Conservation (phyloP, 2,113 vertebrate genomes). For the Odontophorus gujanensis region DNA sequence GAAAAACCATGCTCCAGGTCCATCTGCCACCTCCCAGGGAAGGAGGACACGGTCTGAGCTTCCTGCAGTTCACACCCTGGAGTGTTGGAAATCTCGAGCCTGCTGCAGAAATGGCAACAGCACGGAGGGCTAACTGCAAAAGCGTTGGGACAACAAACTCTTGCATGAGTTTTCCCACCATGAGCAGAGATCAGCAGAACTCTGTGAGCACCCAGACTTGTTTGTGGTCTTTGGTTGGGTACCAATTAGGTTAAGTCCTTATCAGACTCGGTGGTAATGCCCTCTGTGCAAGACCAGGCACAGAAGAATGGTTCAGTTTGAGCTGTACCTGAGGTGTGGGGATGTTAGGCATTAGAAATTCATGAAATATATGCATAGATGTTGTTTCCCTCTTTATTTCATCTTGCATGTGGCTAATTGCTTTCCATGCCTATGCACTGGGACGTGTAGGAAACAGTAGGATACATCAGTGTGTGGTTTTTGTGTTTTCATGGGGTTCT, state of each 20-base stretch:
- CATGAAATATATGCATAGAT: neutral
- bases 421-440: neutral
- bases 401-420: neutral
- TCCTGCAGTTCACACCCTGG: neutral
- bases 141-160: neutral
- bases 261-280: neutral
- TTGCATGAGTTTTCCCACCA: neutral
- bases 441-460: neutral
- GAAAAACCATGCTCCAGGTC: neutral
- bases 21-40: too few relatives aligned
- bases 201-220: fast-evolving
- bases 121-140: neutral
- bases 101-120: fast-evolving
- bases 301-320: neutral
- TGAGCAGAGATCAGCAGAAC: neutral
- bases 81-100: neutral
- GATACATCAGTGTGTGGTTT: neutral
- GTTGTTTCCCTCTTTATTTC: neutral
- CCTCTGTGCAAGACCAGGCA: neutral
- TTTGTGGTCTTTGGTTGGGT: neutral
- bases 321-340: neutral
- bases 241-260: neutral
- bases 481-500: neutral
- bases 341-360: neutral
- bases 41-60: neutral